Evolutionary conservation across 2,888 invertebrate genomes (phyloP).

Genomic region (Epinotia bilunana): DNA sequence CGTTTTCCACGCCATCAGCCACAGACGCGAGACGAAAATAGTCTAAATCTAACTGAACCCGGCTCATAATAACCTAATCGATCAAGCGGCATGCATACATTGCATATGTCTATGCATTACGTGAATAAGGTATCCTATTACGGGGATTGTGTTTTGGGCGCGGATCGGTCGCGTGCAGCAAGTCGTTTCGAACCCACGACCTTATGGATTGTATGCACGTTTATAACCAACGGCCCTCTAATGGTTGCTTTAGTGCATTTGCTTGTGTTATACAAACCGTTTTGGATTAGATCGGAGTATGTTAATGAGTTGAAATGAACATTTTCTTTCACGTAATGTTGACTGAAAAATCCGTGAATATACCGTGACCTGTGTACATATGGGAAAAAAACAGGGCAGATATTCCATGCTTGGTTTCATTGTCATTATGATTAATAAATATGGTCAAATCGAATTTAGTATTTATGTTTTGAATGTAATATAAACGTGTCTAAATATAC

Average conservation of each 20-base stretch:
- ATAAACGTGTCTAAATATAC: no score
- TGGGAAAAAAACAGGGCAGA: no score
- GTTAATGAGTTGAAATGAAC: slow-evolving; percentile 21
- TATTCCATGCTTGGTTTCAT: no score
- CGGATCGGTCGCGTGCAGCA: slow-evolving; percentile 38
- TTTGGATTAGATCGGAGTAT: slow-evolving; percentile 16
- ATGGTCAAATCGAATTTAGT: no score
- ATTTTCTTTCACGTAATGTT: background rate
- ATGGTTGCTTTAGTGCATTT: slow-evolving; percentile 33
- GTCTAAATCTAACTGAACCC: background rate
- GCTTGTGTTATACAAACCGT: slow-evolving; percentile 29
- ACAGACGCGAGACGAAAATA: slow-evolving; percentile 7
- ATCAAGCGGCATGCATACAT: slow-evolving; percentile 16
- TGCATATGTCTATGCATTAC: slow-evolving; percentile 27
- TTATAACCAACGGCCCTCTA: slow-evolving; percentile 20
- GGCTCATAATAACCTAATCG: slow-evolving; percentile 9
- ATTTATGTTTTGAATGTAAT: no score
- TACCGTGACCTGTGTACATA: no score
- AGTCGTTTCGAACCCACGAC: slow-evolving; percentile 39
- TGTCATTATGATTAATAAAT: no score
- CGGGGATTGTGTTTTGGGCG: slow-evolving; percentile 39
- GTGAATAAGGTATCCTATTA: slow-evolving; percentile 30
- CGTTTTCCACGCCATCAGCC: background rate
- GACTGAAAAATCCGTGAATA: no score
- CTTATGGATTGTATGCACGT: slow-evolving; percentile 35